Evolutionary conservation across 2,113 vertebrate genomes (phyloP).

Genomic region (Carassius carassius): DNA sequence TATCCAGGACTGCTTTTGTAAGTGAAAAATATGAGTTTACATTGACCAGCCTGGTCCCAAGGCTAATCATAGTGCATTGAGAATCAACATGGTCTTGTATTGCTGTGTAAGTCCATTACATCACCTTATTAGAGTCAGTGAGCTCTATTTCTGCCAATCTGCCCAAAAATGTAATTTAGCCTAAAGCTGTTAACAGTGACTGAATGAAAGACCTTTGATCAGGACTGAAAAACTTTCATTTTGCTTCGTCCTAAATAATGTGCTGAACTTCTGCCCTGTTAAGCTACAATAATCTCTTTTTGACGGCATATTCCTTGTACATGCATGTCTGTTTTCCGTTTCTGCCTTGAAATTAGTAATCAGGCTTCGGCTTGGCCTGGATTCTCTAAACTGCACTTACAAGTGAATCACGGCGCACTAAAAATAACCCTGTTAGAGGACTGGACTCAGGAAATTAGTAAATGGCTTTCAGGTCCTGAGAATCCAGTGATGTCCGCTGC

Average conservation of each 20-base stretch:
- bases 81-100: neutral
- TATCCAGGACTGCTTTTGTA: neutral
- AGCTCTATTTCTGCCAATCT: neutral
- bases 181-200: neutral
- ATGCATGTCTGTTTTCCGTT: neutral
- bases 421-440: slow-evolving; percentile 26
- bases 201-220: neutral
- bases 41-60: slow-evolving; percentile 15
- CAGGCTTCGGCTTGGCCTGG: neutral
- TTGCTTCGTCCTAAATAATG: slow-evolving; percentile 7
- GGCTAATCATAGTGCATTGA: slow-evolving; percentile 6
- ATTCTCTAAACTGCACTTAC: slow-evolving; percentile 1
- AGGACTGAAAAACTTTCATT: neutral
- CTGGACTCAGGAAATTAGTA: neutral
- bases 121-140: neutral
- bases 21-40: neutral
- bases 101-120: slow-evolving; percentile 23
- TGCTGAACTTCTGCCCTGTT: slow-evolving; percentile 20
- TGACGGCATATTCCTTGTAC: slow-evolving; percentile 23
- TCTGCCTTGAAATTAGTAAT: slow-evolving; percentile 8
- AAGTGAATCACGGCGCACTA: slow-evolving; percentile 8
- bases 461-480: neutral
- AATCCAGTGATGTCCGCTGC: neutral
- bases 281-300: slow-evolving; percentile 36
- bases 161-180: slow-evolving; percentile 13